phyloP scores from a whole-genome alignment of 2,888 invertebrate genomes.

The Erebia epiphron region DNA sequence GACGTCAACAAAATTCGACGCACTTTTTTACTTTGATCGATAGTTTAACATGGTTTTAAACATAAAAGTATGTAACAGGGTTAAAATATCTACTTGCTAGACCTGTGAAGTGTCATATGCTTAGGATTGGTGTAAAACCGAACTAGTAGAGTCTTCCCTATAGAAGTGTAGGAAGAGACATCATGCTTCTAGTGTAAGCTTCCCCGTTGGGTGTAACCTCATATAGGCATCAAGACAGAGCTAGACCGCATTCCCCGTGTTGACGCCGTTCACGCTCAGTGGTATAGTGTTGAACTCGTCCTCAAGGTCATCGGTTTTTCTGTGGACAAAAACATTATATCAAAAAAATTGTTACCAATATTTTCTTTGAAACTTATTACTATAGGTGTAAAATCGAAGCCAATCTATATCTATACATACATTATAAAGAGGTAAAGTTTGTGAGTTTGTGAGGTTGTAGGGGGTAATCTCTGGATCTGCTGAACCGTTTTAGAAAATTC shows the following conservation, averaged over 20 bases:
- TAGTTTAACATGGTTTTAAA: neutral
- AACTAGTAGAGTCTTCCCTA: neutral
- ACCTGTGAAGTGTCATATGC: neutral
- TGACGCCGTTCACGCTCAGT: conserved; percentile 70
- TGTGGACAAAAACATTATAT: conserved; percentile 47
- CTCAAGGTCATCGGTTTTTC: conserved; percentile 75
- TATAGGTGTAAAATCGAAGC: too few species aligned
- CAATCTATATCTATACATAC: too few species aligned
- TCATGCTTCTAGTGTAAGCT: conserved; percentile 33
- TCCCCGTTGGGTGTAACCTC: conserved; percentile 34
- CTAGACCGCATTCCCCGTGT: conserved; percentile 77
- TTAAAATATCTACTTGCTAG: neutral
- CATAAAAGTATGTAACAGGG: neutral
- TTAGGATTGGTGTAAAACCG: neutral
- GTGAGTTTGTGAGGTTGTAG: too few species aligned
- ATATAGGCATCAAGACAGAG: conserved; percentile 30
- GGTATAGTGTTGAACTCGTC: conserved; percentile 81
- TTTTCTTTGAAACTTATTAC: too few species aligned
- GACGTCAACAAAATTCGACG: too few species aligned
- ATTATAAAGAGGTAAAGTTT: too few species aligned
- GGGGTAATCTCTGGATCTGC: too few species aligned
- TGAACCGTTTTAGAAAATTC: too few species aligned
- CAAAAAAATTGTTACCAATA: too few species aligned
- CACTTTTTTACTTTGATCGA: too few species aligned
- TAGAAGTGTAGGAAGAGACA: conserved; percentile 17